Conservation (phyloP, 1,140 invertebrate genomes). For the Trachymyrmex septentrionalis region DNA sequence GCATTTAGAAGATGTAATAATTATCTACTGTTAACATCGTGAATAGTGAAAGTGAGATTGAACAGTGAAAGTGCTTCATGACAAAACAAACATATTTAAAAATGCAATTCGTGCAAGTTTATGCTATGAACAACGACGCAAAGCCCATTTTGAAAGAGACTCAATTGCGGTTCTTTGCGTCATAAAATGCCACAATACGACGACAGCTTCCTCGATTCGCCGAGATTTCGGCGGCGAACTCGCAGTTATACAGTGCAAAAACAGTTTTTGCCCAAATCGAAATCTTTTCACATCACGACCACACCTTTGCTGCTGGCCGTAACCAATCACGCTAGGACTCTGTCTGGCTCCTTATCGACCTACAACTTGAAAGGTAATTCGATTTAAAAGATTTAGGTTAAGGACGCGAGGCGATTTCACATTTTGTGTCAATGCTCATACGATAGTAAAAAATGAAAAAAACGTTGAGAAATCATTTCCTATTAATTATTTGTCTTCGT, state of each 20-base stretch:
- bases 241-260: constrained; percentile 85
- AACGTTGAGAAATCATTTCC: neutral
- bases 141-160: neutral
- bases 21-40: neutral
- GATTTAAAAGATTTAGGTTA: constrained; percentile 66
- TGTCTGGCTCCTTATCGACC: constrained; percentile 81
- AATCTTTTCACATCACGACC: constrained; percentile 81
- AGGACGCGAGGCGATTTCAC: constrained; percentile 39
- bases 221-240: constrained; percentile 84
- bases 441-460: neutral
- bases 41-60: constrained; percentile 45
- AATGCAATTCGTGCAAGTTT: constrained; percentile 25
- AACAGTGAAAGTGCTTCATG: constrained; percentile 32
- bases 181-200: constrained; percentile 85
- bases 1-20: neutral
- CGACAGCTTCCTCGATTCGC: constrained; percentile 84
- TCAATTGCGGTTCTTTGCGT: neutral
- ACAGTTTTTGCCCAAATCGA: constrained; percentile 82
- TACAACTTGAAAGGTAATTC: constrained; percentile 83
- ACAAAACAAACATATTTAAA: neutral
- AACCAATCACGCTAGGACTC: constrained; percentile 81
- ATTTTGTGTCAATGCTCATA: constrained; percentile 24
- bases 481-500: neutral
- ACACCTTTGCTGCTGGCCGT: constrained; percentile 83
- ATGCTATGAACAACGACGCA: neutral